A percentile compares a stretch with the other conserved stretches of the same genome.
Evolutionary conservation across 2,888 invertebrate species (phyloP).

Genomic region (Drosophila anceps): DNA sequence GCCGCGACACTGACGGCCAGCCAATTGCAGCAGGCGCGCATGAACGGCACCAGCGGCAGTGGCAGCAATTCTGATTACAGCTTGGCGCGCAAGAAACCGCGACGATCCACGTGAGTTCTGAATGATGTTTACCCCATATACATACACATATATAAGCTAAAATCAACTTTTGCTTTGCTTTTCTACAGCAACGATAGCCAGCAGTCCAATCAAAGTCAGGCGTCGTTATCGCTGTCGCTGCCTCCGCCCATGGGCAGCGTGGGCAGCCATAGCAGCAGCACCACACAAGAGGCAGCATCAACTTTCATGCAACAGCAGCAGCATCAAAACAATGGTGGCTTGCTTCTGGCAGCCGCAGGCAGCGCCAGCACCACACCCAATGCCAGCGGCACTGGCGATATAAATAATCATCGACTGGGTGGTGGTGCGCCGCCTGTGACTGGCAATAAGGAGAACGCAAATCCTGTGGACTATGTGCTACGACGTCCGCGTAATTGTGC

Average conservation of each 20-base stretch:
- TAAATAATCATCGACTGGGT: slow-evolving; percentile 59
- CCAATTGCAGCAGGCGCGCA: slow-evolving; percentile 61
- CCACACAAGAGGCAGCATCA: slow-evolving; percentile 33
- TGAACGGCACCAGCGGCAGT: slow-evolving; percentile 80
- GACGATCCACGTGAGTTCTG: slow-evolving; percentile 92
- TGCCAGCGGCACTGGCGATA: slow-evolving; percentile 43
- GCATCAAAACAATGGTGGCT: slow-evolving; percentile 61
- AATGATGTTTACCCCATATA: not conserved
- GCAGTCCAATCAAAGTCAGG: slow-evolving; percentile 82
- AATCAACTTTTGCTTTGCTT: not conserved
- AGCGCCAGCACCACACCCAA: slow-evolving; percentile 25
- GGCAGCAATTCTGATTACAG: slow-evolving; percentile 74
- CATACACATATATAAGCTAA: not conserved
- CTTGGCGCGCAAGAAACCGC: slow-evolving; percentile 94
- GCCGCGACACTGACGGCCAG: slow-evolving; percentile 40
- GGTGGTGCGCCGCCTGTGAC: slow-evolving; percentile 55
- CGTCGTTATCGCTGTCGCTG: slow-evolving; percentile 75
- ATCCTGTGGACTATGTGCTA: slow-evolving; percentile 84
- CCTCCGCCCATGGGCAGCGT: slow-evolving; percentile 74
- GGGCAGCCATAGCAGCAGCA: slow-evolving; percentile 51
- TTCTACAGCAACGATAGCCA: slow-evolving; percentile 83
- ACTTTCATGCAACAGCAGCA: slow-evolving; percentile 48
- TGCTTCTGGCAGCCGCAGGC: slow-evolving; percentile 57
- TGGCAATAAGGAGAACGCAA: slow-evolving; percentile 84
- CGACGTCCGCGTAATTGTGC: slow-evolving; percentile 84